Conservation (phyloP, 1,140 invertebrate genomes). For the Pogonomyrmex californicus region DNA sequence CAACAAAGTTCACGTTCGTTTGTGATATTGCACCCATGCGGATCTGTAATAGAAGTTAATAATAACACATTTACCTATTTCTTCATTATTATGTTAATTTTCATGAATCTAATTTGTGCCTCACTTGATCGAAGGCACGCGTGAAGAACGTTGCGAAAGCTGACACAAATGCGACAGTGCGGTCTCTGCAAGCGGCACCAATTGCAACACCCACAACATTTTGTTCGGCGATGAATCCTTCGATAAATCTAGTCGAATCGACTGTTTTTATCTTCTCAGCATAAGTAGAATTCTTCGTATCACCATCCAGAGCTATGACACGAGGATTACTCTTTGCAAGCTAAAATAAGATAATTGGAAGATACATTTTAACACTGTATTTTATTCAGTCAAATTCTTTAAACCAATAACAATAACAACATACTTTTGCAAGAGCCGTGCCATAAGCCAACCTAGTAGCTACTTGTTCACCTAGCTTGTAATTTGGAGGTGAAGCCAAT, state of each 20-base stretch:
- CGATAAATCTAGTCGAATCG: slow-evolving; percentile 93
- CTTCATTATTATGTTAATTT: neutral
- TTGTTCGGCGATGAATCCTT: slow-evolving; percentile 99
- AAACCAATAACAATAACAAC: slow-evolving; percentile 17
- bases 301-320: slow-evolving; percentile 97
- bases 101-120: neutral
- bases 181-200: slow-evolving; percentile 95
- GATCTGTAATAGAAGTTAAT: slow-evolving; percentile 88
- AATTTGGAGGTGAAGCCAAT: slow-evolving; percentile 94
- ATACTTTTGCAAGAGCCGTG: slow-evolving; percentile 94
- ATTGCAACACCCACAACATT: slow-evolving; percentile 98
- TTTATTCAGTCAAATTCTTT: neutral
- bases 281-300: slow-evolving; percentile 99
- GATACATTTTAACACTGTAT: slow-evolving; percentile 2
- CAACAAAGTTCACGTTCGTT: slow-evolving; percentile 98
- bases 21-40: slow-evolving; percentile 99
- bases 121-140: slow-evolving; percentile 97
- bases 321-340: slow-evolving; percentile 93
- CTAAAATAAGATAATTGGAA: slow-evolving; percentile 71
- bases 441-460: slow-evolving; percentile 98
- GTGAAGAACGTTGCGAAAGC: slow-evolving; percentile 99
- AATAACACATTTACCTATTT: slow-evolving; percentile 28
- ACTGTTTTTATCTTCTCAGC: slow-evolving; percentile 96
- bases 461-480: slow-evolving; percentile 93
- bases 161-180: slow-evolving; percentile 96